A percentile compares a stretch with the other conserved stretches of the same genome.
Conservation (phyloP, 2,888 invertebrate genomes). For the Nomada fabriciana region DNA sequence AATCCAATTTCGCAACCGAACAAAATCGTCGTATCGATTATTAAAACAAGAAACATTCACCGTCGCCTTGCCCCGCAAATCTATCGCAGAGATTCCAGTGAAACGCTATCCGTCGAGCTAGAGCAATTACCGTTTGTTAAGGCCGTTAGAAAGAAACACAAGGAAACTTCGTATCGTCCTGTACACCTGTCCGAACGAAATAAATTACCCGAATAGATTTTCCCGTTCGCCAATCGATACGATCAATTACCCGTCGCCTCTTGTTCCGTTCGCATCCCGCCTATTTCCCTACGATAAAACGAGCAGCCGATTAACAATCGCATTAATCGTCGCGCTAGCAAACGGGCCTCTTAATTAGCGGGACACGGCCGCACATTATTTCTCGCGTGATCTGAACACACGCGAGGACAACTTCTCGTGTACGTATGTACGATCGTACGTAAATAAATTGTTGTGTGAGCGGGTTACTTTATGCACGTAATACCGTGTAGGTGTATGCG, state of each 20-base stretch:
- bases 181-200: background rate
- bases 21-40: background rate
- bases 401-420: background rate
- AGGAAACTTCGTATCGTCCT: background rate
- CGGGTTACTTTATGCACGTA: slow-evolving; percentile 9
- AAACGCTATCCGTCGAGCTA: background rate
- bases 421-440: background rate
- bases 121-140: background rate
- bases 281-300: slow-evolving; percentile 40
- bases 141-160: background rate
- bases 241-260: background rate
- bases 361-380: slow-evolving; percentile 8
- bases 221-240: background rate
- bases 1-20: background rate
- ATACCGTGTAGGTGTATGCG: slow-evolving; percentile 22
- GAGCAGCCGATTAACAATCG: slow-evolving; percentile 55
- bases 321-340: slow-evolving; percentile 33
- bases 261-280: background rate
- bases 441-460: slow-evolving; percentile 3
- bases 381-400: background rate
- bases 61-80: background rate
- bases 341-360: background rate
- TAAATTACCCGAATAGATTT: background rate
- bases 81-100: too few relatives aligned
- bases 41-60: background rate